phyloP scores from a whole-genome alignment of 2,888 invertebrate genomes.

The Dexiosoma caninum region DNA sequence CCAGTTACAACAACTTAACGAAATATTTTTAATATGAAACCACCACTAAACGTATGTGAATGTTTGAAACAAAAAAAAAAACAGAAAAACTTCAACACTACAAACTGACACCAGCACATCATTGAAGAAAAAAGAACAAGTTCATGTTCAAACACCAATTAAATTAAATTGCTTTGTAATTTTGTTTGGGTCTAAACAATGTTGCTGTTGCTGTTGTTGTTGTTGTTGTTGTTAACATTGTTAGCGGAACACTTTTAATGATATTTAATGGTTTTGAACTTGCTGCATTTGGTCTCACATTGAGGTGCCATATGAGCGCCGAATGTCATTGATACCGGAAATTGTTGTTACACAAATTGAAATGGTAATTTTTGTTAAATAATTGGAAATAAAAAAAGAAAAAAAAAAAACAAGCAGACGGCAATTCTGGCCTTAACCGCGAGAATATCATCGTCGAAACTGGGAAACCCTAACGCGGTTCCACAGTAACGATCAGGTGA shows the following conservation, averaged over 20 bases:
- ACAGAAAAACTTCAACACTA: not conserved
- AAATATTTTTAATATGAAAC: constrained; percentile 33
- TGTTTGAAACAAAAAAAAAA: not conserved
- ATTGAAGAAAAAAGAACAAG: constrained; percentile 31
- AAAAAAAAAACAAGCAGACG: too few species aligned
- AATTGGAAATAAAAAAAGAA: not conserved
- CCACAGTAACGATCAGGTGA: too few species aligned
- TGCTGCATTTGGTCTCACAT: not conserved
- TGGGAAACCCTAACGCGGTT: too few species aligned
- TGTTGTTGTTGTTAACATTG: not conserved
- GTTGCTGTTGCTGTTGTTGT: not conserved
- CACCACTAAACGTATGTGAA: constrained; percentile 36
- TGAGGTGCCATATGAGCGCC: constrained; percentile 21
- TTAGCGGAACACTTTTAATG: constrained; percentile 53
- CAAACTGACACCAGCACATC: constrained; percentile 48
- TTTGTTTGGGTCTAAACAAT: constrained; percentile 9
- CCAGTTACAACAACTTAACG: constrained; percentile 2
- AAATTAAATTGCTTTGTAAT: constrained; percentile 61
- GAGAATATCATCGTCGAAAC: too few species aligned
- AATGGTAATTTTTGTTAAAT: not conserved
- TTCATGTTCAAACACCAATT: constrained; percentile 60
- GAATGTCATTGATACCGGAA: constrained; percentile 59
- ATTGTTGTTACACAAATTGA: constrained; percentile 3
- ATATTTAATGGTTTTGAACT: constrained; percentile 58
- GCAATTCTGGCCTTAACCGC: too few species aligned